These are phyloP conservation scores for Mimumesa dahlbomi DNA, from an alignment of 2,888 invertebrate species.

Conservation along the genomic window DNA sequence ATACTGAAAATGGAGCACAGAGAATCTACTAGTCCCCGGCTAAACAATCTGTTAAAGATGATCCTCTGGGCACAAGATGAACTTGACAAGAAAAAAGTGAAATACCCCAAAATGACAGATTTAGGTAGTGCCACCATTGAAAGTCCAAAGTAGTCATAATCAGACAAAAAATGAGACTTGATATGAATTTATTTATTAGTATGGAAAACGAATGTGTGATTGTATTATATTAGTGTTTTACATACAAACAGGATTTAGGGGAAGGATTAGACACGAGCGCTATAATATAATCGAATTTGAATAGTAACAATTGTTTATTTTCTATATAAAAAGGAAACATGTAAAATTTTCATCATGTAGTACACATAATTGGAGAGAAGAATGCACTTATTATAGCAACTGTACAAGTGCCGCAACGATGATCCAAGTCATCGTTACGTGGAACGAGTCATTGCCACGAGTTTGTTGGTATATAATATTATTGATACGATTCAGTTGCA, in stretches of 20 bases:
- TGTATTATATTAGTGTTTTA: constrained; percentile 45
- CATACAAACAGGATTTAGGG: constrained; percentile 22
- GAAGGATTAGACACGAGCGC: constrained; percentile 9
- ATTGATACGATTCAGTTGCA: too few relatives aligned
- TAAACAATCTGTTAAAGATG: constrained; percentile 94
- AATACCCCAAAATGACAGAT: constrained; percentile 97
- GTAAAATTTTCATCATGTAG: constrained; percentile 32
- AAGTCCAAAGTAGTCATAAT: constrained; percentile 83
- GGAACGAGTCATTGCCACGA: too few relatives aligned
- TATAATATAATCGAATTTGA: constrained; percentile 24
- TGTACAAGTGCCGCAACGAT: constrained; percentile 10
- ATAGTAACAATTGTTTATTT: constrained; percentile 34
- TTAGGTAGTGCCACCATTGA: constrained; percentile 92
- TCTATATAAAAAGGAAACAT: constrained; percentile 21
- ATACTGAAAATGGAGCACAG: constrained; percentile 96
- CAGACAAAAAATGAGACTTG: constrained; percentile 5
- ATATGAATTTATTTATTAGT: constrained; percentile 54
- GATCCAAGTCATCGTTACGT: not conserved
- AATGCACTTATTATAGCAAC: constrained; percentile 12
- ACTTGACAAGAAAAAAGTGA: constrained; percentile 95
- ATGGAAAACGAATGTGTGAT: constrained; percentile 29
- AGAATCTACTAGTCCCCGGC: constrained; percentile 93
- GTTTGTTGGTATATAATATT: not conserved
- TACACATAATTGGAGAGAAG: constrained; percentile 13
- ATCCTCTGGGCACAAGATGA: constrained; percentile 98